These are phyloP conservation scores for Teinopalpus imperialis DNA, from an alignment of 2,888 invertebrate species.

Conservation along the genomic window DNA sequence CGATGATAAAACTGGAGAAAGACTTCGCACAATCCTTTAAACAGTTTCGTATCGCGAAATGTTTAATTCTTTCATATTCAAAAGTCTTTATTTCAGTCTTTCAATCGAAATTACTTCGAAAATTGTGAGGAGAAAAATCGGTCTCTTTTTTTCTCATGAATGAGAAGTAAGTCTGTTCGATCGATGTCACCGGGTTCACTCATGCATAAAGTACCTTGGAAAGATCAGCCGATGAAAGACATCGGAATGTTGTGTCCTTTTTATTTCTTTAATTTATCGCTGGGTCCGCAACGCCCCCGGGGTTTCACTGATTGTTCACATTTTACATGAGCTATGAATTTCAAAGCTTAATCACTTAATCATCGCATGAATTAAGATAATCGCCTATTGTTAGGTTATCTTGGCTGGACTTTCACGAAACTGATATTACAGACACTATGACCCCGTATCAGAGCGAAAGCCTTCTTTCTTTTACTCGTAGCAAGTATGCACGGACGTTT, in stretches of 20 bases:
- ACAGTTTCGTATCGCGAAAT: conserved; percentile 31
- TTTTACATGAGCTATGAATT: conserved; percentile 52
- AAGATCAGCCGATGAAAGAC: conserved; percentile 36
- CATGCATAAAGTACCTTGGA: conserved; percentile 67
- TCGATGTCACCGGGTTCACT: conserved; percentile 71
- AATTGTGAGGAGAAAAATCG: conserved; percentile 37
- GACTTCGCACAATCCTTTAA: conserved; percentile 27
- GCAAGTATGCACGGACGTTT: conserved; percentile 13
- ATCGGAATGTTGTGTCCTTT: conserved; percentile 52
- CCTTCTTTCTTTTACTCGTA: conserved; percentile 10
- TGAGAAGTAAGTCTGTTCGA: conserved; percentile 50
- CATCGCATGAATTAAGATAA: conserved; percentile 49
- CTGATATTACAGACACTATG: conserved; percentile 22
- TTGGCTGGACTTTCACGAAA: conserved; percentile 32
- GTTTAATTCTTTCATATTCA: conserved; percentile 29
- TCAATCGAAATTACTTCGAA: conserved; percentile 31
- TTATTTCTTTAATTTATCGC: conserved; percentile 41
- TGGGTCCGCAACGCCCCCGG: conserved; percentile 40
- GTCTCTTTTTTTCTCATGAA: conserved; percentile 45
- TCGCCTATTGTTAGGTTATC: conserved; percentile 57
- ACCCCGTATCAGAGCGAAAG: conserved; percentile 24
- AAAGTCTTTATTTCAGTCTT: conserved; percentile 7
- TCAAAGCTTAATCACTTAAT: conserved; percentile 43
- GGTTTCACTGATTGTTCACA: conserved; percentile 73
- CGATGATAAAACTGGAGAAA: conserved; percentile 41